Evolutionary conservation across 2,113 vertebrate species (phyloP), one percentile per base, ranked within the genome.

Genomic region (Scortum barcoo): DNA sequence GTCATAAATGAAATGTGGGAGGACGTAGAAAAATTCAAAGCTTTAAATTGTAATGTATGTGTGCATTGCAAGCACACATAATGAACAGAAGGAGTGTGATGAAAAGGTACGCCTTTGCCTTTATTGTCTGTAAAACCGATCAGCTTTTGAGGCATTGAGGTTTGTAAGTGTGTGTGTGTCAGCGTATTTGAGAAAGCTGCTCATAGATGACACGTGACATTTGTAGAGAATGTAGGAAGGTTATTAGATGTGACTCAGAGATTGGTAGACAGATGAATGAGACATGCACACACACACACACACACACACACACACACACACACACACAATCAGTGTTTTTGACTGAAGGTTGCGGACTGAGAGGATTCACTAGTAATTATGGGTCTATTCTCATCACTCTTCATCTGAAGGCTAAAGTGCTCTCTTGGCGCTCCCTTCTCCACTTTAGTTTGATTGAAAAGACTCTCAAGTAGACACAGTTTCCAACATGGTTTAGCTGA

Each of bases 361-460:
- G 79, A 72, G 81, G 81, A 90, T 87, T 89, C 84, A 81, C 77
- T 36, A 38, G 83, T 91, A 88, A 88, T 90, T 92, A 89, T 17
- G 78, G 76, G 53, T 78, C 76, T 88, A 76, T 86, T 86, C 86
- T 86, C 89, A 93, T 94, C 83, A 88, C 86, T 88, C 85, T 63
- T 86, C 83, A 83, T 94, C 70, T 81, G 75, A 86, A 74, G 75
- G 76, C 85, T 90, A 85, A 91, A 93, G 91, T 91, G 92, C 89
- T 92, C 87, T 92, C 72, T 75, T 90, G 89, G 87, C 90, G 56
- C 80, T 79, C 76, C 69, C 61, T 72, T 48, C 84, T 85, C 75
- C 88, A 71, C 76, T 91, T 91, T 68, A 88, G 73, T 87, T 88
- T 89, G 89, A 94, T 92, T 91, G 91, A 91, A 92, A 92, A 91